Evolutionary conservation across 1,140 invertebrate species (phyloP), one percentile per base, ranked within the genome.

Genomic region (Notospermus geniculatus): DNA sequence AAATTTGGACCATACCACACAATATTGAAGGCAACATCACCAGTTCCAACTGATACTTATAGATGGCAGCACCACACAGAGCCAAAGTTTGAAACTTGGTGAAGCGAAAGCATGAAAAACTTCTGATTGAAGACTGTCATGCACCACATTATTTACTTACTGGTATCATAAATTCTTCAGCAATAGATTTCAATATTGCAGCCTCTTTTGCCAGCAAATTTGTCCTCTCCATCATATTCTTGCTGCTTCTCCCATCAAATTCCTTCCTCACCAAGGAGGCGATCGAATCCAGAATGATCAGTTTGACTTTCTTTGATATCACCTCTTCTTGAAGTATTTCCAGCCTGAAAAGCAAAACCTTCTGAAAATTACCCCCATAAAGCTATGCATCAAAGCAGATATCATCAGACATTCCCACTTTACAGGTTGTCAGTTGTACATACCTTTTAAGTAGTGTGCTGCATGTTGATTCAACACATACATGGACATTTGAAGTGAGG

Each of bases 261-360:
- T 77, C 75, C 50, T 72, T 77, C 17, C 75, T 64, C 0, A 75
- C 69, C 17, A 77, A 57, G 9, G 75, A 75, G 13, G 75, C 75
- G 2, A 75, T 68, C 1, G 75, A 77, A 60, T 77, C 75, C 4
- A 76, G 50, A 17, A 76, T 60, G 0, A 76, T 45, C 36, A 76
- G 60, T 30, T 66, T 70, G 7, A 71, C 60, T 13, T 68, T 67
- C 32, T 68, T 63, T 11, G 41, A 22, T n/a, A 77, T 74, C 5
- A 77, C 64, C 11, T 71, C 66, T 25, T 72, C 68, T 55, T 77
- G 71, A 13, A 77, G 43, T 30, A 50, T 64, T 50, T 71, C 32
- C 9, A 77, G 54, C 57, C 72, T 71, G 56, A 11, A 57, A 57
- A 0, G 19, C 45, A 5, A 62, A 23, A 25, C 25, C 56, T 28